Percentiles rank a stretch among this genome's conserved stretches.
phyloP scores from a whole-genome alignment of 2,888 invertebrate genomes.

The Aplocera efformata region DNA sequence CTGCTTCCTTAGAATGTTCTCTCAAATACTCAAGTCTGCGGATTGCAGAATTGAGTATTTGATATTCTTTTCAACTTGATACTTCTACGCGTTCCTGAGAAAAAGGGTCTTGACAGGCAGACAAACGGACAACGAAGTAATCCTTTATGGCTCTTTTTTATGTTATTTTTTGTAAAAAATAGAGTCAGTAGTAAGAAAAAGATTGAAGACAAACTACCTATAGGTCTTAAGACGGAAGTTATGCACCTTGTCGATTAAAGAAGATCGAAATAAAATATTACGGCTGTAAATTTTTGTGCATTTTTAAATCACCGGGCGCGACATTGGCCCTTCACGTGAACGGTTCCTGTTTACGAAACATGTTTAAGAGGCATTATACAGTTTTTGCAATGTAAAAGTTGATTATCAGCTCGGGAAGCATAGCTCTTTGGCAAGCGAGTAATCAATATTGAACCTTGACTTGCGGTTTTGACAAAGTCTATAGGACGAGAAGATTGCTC shows the following conservation, averaged over 20 bases:
- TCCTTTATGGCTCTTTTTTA: no score
- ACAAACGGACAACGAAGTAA: no score
- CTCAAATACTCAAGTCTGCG: no score
- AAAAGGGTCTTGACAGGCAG: no score
- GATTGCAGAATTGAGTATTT: no score
- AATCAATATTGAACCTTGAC: slow-evolving; percentile 41
- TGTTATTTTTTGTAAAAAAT: no score
- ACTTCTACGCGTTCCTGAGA: no score
- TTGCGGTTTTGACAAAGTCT: slow-evolving; percentile 20
- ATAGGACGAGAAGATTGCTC: neutral
- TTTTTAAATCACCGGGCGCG: slow-evolving; percentile 33
- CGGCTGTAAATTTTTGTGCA: slow-evolving; percentile 24
- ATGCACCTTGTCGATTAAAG: no score
- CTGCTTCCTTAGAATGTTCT: no score
- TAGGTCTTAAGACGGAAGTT: no score
- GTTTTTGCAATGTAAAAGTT: slow-evolving; percentile 68
- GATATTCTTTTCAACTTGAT: no score
- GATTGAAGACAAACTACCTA: neutral
- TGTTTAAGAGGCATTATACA: slow-evolving; percentile 70
- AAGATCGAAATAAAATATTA: slow-evolving; percentile 15
- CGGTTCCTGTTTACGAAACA: slow-evolving; percentile 72
- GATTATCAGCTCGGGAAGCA: slow-evolving; percentile 67
- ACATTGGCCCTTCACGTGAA: slow-evolving; percentile 30
- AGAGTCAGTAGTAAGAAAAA: no score
- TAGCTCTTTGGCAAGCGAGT: slow-evolving; percentile 43